Conservation (phyloP, 1,140 invertebrate genomes). For the Rhysida immarginata region DNA sequence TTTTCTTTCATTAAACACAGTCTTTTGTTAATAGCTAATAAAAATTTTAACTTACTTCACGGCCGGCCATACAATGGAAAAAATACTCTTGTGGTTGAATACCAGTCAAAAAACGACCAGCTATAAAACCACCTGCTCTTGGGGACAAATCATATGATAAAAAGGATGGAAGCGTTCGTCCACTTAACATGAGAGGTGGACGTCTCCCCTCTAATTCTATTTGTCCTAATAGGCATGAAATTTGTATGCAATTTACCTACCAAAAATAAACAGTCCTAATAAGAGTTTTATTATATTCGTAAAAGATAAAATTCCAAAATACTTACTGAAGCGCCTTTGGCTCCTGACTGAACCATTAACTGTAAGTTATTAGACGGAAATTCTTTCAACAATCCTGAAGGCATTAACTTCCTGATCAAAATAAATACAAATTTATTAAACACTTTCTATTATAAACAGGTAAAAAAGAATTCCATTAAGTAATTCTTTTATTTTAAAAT, state of each 20-base stretch:
- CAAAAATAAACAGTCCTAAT: not conserved
- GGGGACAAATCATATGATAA: slow-evolving; percentile 76
- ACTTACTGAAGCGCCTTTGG: slow-evolving; percentile 75
- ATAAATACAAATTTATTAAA: too few species aligned
- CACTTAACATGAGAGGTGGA: slow-evolving; percentile 86
- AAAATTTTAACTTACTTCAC: slow-evolving; percentile 48
- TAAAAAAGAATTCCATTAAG: too few species aligned
- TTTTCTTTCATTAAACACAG: too few species aligned
- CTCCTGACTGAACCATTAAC: slow-evolving; percentile 94
- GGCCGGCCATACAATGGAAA: slow-evolving; percentile 99
- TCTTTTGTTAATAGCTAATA: not conserved
- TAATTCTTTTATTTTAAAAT: too few species aligned
- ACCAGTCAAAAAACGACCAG: slow-evolving; percentile 90
- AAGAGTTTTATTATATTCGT: not conserved
- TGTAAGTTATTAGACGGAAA: slow-evolving; percentile 95
- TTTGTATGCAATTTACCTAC: slow-evolving; percentile 88
- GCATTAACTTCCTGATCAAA: slow-evolving; percentile 57
- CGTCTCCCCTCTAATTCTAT: slow-evolving; percentile 96
- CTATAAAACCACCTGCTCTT: slow-evolving; percentile 88
- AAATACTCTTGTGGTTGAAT: slow-evolving; percentile 96
- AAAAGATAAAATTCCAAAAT: not conserved
- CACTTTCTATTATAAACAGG: too few species aligned
- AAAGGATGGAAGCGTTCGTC: slow-evolving; percentile 84
- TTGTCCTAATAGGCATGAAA: slow-evolving; percentile 90
- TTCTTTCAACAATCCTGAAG: slow-evolving; percentile 58